Conservation (phyloP, 2,888 invertebrate species). For the Ophioninae sp. region DNA sequence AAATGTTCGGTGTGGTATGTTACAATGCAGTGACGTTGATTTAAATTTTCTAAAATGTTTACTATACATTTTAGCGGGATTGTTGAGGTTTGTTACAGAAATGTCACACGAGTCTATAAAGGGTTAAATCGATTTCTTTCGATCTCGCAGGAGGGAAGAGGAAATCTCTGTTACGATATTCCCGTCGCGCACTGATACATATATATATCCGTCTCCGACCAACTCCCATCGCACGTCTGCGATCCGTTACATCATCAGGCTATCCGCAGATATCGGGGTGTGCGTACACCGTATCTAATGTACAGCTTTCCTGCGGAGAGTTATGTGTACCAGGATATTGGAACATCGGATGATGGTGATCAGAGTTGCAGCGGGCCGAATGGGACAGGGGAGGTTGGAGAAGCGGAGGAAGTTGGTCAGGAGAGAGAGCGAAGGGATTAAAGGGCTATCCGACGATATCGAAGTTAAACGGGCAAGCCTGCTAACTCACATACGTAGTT, state of each 20-base stretch:
- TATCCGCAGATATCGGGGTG: neutral
- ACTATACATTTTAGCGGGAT: too few relatives aligned
- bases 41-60: too few relatives aligned
- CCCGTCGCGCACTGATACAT: too few relatives aligned
- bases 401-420: conserved; percentile 39
- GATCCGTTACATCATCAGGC: neutral
- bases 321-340: neutral
- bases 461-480: conserved; percentile 15
- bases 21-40: too few relatives aligned
- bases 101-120: too few relatives aligned
- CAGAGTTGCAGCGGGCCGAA: neutral
- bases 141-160: too few relatives aligned
- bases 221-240: neutral
- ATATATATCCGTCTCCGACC: too few relatives aligned
- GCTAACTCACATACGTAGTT: conserved; percentile 30
- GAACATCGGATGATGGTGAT: neutral
- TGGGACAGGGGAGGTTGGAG: neutral
- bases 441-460: conserved; percentile 12
- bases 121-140: too few relatives aligned
- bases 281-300: neutral
- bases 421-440: conserved; percentile 6
- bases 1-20: too few relatives aligned
- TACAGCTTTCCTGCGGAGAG: neutral
- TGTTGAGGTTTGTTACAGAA: too few relatives aligned
- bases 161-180: too few relatives aligned